A percentile compares a stretch with the other conserved stretches of the same genome.
Evolutionary conservation across 2,797 vertebrate species (phyloP).

Genomic region (Lacerta bilineata): DNA sequence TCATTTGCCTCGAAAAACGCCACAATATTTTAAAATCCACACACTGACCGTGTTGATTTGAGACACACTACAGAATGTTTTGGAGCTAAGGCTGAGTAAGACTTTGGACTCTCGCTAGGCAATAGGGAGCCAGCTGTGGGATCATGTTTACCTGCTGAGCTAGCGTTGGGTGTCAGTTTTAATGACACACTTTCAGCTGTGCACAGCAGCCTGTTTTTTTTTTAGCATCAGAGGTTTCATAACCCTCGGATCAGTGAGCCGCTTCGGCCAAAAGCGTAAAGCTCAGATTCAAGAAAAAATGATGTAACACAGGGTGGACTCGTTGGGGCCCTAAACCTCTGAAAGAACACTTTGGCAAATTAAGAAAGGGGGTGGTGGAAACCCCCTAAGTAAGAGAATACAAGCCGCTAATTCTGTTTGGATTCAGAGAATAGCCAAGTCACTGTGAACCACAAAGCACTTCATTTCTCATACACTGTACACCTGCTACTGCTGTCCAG

Average conservation of each 20-base stretch:
- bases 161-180: conserved; percentile 31
- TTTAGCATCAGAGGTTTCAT: conserved; percentile 27
- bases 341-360: neutral
- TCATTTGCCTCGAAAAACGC: neutral
- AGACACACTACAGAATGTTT: neutral
- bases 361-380: neutral
- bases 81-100: neutral
- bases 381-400: neutral
- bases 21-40: neutral
- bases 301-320: neutral
- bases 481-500: neutral
- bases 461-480: neutral
- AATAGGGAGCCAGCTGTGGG: conserved; percentile 16
- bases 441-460: neutral
- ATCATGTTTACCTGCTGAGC: conserved; percentile 37
- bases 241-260: neutral
- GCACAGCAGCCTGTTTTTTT: conserved; percentile 20
- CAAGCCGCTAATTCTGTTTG: neutral
- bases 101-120: conserved; percentile 3
- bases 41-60: neutral
- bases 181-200: conserved; percentile 20
- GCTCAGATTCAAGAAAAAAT: conserved; percentile 16
- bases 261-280: neutral
- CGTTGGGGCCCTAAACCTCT: neutral
- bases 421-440: neutral